phyloP scores from a whole-genome alignment of 2,113 vertebrate genomes.

The Amphilophus citrinellus region DNA sequence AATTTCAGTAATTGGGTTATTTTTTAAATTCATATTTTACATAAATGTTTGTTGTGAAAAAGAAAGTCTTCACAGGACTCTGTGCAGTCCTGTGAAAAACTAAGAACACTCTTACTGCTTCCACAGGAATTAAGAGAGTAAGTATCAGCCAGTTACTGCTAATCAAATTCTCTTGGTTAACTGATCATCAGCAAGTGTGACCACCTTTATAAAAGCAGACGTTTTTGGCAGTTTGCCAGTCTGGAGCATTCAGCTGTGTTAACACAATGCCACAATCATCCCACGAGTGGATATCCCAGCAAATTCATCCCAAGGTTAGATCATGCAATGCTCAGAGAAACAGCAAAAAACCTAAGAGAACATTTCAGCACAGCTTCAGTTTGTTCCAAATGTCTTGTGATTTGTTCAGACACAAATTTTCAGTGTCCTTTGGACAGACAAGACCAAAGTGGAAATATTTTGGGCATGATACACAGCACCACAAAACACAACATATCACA shows the following conservation, averaged over 20 bases:
- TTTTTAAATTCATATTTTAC: background rate
- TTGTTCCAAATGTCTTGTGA: no score
- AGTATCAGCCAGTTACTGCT: accelerated
- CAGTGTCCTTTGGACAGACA: background rate
- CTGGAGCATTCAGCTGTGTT: background rate
- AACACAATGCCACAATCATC: background rate
- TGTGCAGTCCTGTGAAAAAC: background rate
- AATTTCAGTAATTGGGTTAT: background rate
- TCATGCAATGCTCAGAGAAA: background rate
- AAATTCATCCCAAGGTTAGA: background rate
- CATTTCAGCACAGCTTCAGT: no score
- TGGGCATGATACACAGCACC: no score
- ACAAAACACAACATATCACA: no score
- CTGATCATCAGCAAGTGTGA: background rate
- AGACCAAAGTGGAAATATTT: background rate
- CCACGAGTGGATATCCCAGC: background rate
- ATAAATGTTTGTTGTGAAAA: background rate
- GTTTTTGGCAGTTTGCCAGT: background rate
- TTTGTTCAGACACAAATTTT: no score
- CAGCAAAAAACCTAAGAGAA: background rate
- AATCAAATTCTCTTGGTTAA: background rate
- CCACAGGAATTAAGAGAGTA: accelerated
- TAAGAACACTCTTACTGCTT: background rate
- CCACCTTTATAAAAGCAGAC: background rate
- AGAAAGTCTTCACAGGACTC: background rate